phyloP scores from a whole-genome alignment of 30 jellyfish, hydroid and myxozoan genomes.

The Hydra vulgaris region DNA sequence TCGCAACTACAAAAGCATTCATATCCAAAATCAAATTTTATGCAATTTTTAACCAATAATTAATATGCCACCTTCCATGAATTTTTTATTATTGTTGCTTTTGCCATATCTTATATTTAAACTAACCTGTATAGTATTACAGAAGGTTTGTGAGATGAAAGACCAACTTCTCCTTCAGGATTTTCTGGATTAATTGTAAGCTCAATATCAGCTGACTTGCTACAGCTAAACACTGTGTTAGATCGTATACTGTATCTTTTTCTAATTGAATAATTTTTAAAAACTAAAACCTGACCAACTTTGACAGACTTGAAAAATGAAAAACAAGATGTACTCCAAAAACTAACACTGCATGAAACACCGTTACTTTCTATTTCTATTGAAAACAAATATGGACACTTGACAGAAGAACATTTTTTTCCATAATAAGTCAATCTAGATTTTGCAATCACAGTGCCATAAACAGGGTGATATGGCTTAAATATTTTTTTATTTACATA shows the following conservation, averaged over 20 bases:
- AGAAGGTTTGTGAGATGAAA: neutral
- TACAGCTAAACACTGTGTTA: conserved; percentile 7
- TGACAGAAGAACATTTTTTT: neutral
- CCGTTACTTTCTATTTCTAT: conserved; percentile 6
- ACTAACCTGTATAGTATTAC: neutral
- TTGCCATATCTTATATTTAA: no score
- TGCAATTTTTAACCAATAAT: no score
- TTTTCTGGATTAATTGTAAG: conserved; percentile 8
- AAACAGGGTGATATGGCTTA: neutral
- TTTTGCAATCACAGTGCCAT: conserved; percentile 18
- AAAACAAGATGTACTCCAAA: conserved; percentile 13
- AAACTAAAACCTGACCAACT: conserved; percentile 15
- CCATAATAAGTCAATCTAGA: conserved; percentile 13
- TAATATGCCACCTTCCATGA: no score
- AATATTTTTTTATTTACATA: neutral
- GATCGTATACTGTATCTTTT: conserved; percentile 1
- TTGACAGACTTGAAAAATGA: conserved; percentile 4
- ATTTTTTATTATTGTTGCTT: no score
- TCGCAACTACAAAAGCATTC: no score
- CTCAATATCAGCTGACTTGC: conserved; percentile 5
- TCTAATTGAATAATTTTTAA: neutral
- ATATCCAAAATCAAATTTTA: no score
- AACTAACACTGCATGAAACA: conserved; percentile 9
- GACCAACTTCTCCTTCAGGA: conserved; percentile 11
- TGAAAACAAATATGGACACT: conserved; percentile 5